A percentile compares a stretch with the other conserved stretches of the same genome.
phyloP scores from a whole-genome alignment of 2,113 vertebrate species.

The Notiomystis cincta region DNA sequence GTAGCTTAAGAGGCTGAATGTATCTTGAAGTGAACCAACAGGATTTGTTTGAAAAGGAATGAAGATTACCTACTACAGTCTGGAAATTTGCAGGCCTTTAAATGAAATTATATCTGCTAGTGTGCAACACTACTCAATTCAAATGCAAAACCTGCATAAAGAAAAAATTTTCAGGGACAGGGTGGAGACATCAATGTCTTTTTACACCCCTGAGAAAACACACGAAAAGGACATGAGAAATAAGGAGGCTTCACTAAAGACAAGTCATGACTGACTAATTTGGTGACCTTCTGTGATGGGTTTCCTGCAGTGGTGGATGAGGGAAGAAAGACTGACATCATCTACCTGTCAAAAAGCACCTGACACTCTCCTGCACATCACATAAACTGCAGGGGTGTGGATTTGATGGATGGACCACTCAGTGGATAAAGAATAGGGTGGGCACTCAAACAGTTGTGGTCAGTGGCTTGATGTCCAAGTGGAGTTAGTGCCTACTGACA shows the following conservation, averaged over 20 bases:
- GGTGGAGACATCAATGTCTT: background rate
- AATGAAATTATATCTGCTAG: background rate
- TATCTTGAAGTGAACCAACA: slow-evolving; percentile 6
- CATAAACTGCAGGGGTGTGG: background rate
- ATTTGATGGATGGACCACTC: background rate
- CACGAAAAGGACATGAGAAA: background rate
- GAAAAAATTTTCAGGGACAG: background rate
- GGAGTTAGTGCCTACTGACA: background rate
- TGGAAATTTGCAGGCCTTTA: background rate
- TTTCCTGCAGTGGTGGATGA: background rate
- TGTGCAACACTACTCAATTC: background rate
- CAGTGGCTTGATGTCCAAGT: background rate
- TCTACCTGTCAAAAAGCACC: background rate
- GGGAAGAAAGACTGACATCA: background rate
- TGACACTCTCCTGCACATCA: background rate
- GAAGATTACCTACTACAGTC: background rate
- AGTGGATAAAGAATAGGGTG: background rate
- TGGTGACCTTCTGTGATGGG: background rate
- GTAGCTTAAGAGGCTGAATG: background rate
- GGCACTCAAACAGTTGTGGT: background rate
- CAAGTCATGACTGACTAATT: background rate
- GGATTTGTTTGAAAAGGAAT: slow-evolving; percentile 14
- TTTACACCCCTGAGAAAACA: background rate
- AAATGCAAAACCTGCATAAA: background rate
- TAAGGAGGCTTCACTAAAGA: background rate